Evolutionary conservation across 2,888 invertebrate genomes (phyloP), one percentile per base, ranked within the genome.

Genomic region (Polymixis lichenea): DNA sequence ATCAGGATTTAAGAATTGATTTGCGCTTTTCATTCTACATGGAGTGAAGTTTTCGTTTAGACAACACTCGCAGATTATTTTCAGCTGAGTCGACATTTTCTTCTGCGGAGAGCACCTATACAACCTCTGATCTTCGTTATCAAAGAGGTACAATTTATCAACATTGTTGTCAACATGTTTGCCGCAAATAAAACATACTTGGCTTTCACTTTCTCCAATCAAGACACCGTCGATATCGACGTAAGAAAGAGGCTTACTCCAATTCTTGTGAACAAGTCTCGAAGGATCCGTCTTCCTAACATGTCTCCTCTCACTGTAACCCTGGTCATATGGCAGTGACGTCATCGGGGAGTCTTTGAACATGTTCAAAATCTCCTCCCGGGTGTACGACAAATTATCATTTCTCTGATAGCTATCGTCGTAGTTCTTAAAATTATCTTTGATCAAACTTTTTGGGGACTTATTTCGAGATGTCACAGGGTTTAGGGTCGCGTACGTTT

Each of bases 281-380:
- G 94, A 93, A 0, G 96, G 96, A 81, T 96, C 95, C 11, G 94
- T 94, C 87, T 96, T 96, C 19, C 96, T 89, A 0, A 94, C 93
- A 87, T 96, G 95, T 49, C 92, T 91, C 19, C 95, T 89, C 80
- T 95, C 95, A 67, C 88, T 90, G 1, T 92, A 90, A 53, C 89
- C 92, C 51, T 88, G 88, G 49, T 94, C 94, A 72, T 93, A 94
- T 2, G 95, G 94, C n/a, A 94, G 75, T 2, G 94, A 92, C 0
- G 93, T 93, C 4, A 96, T 94, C 0, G 96, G 96, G 0, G 96
- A 93, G 88, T 96, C 95, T 89, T 96, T 96, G 43, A 96, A 95
- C 94, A 96, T 94, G 82, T 96, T 95, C 22, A 96, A 83, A 49
- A 96, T 92, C 66, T 96, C 95, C 62, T 96, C 96, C 22, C 96